Conservation (phyloP, 2,113 vertebrate species). For the Lathamus discolor region DNA sequence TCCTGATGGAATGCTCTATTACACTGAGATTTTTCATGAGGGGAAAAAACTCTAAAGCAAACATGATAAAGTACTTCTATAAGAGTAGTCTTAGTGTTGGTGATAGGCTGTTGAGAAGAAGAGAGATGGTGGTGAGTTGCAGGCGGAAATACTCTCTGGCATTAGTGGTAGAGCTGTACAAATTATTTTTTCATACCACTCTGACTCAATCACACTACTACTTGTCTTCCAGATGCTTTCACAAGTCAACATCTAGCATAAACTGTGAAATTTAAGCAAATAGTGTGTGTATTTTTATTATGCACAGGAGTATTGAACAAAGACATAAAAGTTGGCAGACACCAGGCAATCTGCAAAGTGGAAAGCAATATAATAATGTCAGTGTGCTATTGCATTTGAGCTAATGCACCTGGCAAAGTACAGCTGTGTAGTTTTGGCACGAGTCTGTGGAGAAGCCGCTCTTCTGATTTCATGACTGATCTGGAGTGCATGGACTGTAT, state of each 20-base stretch:
- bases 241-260: background rate
- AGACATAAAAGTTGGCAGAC: background rate
- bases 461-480: background rate
- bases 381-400: background rate
- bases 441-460: background rate
- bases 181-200: background rate
- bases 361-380: background rate
- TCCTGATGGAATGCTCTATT: slow-evolving; percentile 37
- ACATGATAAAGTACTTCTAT: slow-evolving; percentile 36
- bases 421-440: fast-evolving
- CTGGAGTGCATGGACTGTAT: fast-evolving
- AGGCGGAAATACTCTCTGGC: background rate
- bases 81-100: background rate
- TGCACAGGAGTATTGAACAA: background rate
- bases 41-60: background rate
- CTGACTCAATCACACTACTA: background rate
- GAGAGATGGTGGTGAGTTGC: background rate
- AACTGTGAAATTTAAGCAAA: background rate
- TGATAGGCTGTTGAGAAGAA: background rate
- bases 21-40: background rate
- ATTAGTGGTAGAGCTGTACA: background rate
- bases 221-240: background rate
- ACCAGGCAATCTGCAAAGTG: background rate
- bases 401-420: background rate
- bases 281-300: background rate